These are phyloP conservation scores for Molorchus minor DNA, from an alignment of 2,888 invertebrate species.

Conservation along the genomic window DNA sequence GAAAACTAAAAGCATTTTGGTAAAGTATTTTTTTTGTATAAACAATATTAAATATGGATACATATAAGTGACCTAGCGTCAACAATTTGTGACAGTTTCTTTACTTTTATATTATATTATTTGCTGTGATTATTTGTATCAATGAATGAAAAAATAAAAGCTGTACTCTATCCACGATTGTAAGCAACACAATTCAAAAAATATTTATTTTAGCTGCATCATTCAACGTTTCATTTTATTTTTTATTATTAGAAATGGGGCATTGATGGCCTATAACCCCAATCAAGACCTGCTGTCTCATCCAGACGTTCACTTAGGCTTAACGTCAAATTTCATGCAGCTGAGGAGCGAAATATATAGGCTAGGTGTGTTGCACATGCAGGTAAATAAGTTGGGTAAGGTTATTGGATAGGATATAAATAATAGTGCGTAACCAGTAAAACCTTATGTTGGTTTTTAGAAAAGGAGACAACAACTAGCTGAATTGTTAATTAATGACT, in stretches of 20 bases:
- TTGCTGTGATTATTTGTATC: neutral
- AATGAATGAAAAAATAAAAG: slow-evolving; percentile 23
- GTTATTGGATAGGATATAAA: neutral
- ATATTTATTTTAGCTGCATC: neutral
- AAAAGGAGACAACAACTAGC: slow-evolving; percentile 44
- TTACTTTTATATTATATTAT: neutral
- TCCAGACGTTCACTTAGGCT: slow-evolving; percentile 25
- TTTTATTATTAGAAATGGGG: slow-evolving; percentile 24
- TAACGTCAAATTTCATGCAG: slow-evolving; percentile 24
- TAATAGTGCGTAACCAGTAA: neutral
- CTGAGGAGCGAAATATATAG: slow-evolving; percentile 30
- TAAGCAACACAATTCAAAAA: too few species aligned
- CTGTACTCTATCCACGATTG: slow-evolving; percentile 14
- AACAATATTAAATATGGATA: neutral
- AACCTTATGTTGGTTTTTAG: slow-evolving; percentile 32
- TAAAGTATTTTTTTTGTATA: neutral
- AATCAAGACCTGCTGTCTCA: slow-evolving; percentile 20
- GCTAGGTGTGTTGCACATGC: slow-evolving; percentile 23
- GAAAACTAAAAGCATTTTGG: neutral
- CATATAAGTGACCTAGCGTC: neutral
- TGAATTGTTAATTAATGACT: slow-evolving; percentile 48
- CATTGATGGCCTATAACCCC: slow-evolving; percentile 11
- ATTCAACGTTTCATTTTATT: neutral
- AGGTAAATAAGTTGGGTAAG: slow-evolving; percentile 14
- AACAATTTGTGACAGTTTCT: neutral